These are phyloP conservation scores for Phytoseiulus persimilis DNA, from an alignment of 2,888 invertebrate species.

Conservation along the genomic window DNA sequence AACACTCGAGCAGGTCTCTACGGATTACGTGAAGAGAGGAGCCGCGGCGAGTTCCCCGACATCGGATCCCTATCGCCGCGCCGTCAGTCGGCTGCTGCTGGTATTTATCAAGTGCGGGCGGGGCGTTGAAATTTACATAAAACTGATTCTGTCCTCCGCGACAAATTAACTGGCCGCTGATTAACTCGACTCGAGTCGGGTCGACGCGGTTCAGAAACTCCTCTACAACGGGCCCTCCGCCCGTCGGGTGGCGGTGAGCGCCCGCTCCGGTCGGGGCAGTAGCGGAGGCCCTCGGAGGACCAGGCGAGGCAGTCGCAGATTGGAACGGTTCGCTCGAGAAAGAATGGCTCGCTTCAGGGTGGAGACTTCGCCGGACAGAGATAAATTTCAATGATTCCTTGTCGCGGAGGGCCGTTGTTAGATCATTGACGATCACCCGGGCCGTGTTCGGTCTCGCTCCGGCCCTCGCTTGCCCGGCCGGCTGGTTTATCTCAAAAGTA, in stretches of 20 bases:
- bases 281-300: too few species aligned
- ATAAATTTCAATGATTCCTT: neutral
- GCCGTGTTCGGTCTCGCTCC: neutral
- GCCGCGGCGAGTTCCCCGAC: too few species aligned
- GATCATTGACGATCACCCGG: neutral
- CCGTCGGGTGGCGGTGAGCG: neutral
- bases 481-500: neutral
- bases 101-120: neutral
- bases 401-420: neutral
- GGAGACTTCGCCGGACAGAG: neutral
- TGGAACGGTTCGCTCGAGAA: neutral
- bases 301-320: neutral
- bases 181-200: neutral
- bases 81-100: too few species aligned
- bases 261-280: neutral
- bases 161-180: neutral
- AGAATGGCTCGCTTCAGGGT: neutral
- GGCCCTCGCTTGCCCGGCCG: neutral
- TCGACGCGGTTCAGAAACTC: neutral
- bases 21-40: too few species aligned
- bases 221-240: neutral
- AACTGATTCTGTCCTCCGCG: neutral
- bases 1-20: too few species aligned
- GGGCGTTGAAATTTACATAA: neutral
- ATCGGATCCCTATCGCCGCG: too few species aligned